A percentile compares a stretch with the other conserved stretches of the same genome.
phyloP scores from a whole-genome alignment of 2,888 invertebrate genomes.

The Antheraea yamamai region DNA sequence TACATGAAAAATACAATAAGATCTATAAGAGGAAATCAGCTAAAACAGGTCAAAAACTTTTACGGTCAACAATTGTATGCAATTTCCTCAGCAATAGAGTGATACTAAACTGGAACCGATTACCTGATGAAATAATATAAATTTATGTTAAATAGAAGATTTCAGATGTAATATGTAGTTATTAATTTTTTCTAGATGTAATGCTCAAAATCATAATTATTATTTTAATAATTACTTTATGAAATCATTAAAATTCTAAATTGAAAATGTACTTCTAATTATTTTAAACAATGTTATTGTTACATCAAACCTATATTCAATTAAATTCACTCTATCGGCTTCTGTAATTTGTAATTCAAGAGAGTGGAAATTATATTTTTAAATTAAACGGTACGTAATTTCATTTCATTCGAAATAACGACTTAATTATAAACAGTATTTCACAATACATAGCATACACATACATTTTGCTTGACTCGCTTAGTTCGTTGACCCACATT shows the following conservation, averaged over 20 bases:
- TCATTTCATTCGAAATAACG: neutral
- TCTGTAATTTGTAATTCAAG: neutral
- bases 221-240: neutral
- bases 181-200: neutral
- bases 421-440: neutral
- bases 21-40: no score
- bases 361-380: neutral
- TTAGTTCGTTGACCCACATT: constrained; percentile 18
- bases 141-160: no score
- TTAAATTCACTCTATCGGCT: neutral
- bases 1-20: no score
- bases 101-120: no score
- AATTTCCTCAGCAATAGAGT: no score
- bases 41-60: no score
- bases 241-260: neutral
- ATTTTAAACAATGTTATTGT: neutral
- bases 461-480: constrained; percentile 21
- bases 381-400: neutral
- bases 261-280: neutral
- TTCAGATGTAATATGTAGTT: no score
- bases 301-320: neutral
- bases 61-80: no score
- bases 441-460: neutral
- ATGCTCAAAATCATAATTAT: neutral
- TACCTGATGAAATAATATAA: no score